Evolutionary conservation across 2,888 invertebrate species (phyloP).

Genomic region (Drosophila hamatofila): DNA sequence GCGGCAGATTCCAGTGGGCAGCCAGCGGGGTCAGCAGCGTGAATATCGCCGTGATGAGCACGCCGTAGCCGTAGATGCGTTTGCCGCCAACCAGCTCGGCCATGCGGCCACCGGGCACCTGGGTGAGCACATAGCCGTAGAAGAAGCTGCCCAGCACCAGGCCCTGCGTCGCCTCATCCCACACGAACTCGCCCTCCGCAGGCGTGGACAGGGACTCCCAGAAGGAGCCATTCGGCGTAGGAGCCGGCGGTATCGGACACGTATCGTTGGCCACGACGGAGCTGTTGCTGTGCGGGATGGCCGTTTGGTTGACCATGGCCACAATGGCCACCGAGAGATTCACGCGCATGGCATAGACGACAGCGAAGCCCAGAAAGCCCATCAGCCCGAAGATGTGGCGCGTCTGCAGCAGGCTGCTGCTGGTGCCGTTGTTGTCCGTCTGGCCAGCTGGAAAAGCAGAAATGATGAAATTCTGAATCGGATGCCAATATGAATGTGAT

Average conservation of each 20-base stretch:
- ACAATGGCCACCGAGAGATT: constrained; percentile 97
- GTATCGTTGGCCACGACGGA: constrained; percentile 86
- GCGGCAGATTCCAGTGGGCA: constrained; percentile 88
- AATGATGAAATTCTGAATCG: neutral
- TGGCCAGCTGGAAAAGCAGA: constrained; percentile 11
- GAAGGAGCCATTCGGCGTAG: constrained; percentile 57
- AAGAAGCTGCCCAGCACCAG: constrained; percentile 93
- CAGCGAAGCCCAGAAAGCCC: constrained; percentile 94
- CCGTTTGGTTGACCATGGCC: constrained; percentile 94
- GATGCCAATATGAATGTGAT: neutral
- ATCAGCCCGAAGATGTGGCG: constrained; percentile 92
- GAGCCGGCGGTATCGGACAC: constrained; percentile 85
- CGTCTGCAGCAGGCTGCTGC: constrained; percentile 86
- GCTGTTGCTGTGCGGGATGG: constrained; percentile 86
- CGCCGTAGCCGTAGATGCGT: constrained; percentile 92
- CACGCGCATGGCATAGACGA: constrained; percentile 95
- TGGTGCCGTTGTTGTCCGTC: constrained; percentile 28
- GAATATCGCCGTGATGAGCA: constrained; percentile 92
- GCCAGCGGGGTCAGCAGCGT: constrained; percentile 94
- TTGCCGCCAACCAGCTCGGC: constrained; percentile 96
- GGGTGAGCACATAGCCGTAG: constrained; percentile 93
- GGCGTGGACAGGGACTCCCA: constrained; percentile 54
- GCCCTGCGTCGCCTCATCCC: constrained; percentile 92
- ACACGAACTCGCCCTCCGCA: constrained; percentile 89
- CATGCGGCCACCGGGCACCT: constrained; percentile 92